Base-by-base conservation (phyloP, 2,797 vertebrate species). In the Fringilla coelebs region DNA sequence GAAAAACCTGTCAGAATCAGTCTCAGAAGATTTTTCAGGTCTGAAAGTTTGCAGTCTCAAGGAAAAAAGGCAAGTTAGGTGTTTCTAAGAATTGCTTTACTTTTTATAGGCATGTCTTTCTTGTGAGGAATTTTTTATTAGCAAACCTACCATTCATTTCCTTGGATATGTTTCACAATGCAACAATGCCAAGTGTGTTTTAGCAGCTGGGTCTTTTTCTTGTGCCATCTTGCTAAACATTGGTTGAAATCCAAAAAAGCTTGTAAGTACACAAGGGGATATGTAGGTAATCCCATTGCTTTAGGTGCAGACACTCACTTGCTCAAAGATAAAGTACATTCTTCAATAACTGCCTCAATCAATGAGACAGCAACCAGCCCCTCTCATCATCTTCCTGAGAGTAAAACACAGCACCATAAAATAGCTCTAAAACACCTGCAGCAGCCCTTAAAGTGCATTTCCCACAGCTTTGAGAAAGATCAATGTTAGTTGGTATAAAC, bases 221-320 rank as follows among this genome's bases (percentile, higher is more conserved):
- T 46, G 62, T 75, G 70, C 51, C 62, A 57, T 85, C 73, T 52
- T 96, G 61, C 82, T 49, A 22, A 92, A 61, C 34, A 3, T 40
- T 95, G 91, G 87, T 94, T 7, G 25, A 86, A 78, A 85, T 96
- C 87, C 94, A 95, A 25, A 48, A 75, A 22, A 21, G 14, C 92
- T 84, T 95, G 85, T 97, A 86, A 88, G 48, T 54, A 46, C 79
- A 90, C 76, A 29, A 9, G 17, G 25, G 45, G 34, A 8, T 63
- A 2, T 86, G 76, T 36, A 78, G 60, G 66, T 92, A 92, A 93
- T 93, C 91, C 85, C 55, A 60, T 86, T 91, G 89, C 70, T 85
- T 61, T 81, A 51, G 89, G 79, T 61, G 67, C 54, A 76, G 73
- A 46, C 62, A 40, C 32, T 78, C 19, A 18, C 13, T 6, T 21